Conservation (phyloP, 2,888 invertebrate genomes). For the Cylindroiulus punctatus region DNA sequence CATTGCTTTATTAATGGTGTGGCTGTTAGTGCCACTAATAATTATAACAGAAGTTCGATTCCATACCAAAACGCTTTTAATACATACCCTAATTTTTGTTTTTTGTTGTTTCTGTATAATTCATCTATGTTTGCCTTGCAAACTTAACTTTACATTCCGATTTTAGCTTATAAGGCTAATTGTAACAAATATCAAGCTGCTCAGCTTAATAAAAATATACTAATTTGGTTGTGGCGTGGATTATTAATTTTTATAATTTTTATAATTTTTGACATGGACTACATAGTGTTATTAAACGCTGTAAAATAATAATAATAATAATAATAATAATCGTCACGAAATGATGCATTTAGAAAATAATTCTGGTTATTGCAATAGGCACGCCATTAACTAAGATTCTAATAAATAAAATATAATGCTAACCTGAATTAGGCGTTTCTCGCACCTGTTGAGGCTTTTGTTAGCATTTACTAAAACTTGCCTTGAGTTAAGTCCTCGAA, state of each 20-base stretch:
- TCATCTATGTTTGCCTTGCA: neutral
- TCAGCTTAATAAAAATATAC: slow-evolving; percentile 16
- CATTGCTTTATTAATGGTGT: slow-evolving; percentile 36
- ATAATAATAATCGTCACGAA: neutral
- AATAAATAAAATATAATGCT: slow-evolving; percentile 22
- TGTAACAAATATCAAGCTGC: neutral
- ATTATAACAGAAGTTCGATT: neutral
- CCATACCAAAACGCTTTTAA: neutral
- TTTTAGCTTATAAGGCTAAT: neutral
- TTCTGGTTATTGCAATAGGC: neutral
- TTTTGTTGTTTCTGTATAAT: neutral
- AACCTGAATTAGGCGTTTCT: neutral
- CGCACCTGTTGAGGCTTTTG: neutral
- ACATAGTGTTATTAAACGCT: neutral
- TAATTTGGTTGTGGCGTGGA: slow-evolving; percentile 32
- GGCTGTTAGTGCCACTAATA: neutral
- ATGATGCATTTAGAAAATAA: neutral
- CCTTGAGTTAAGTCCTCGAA: neutral
- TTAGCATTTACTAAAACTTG: slow-evolving; percentile 17
- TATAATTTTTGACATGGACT: neutral
- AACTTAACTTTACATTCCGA: neutral
- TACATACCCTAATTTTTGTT: neutral
- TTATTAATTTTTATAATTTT: slow-evolving; percentile 3
- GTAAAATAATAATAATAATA: slow-evolving; percentile 9
- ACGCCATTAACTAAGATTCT: slow-evolving; percentile 6